Evolutionary conservation across 1,140 invertebrate genomes (phyloP), one percentile per base, ranked within the genome.

Genomic region (Solenopsis invicta): DNA sequence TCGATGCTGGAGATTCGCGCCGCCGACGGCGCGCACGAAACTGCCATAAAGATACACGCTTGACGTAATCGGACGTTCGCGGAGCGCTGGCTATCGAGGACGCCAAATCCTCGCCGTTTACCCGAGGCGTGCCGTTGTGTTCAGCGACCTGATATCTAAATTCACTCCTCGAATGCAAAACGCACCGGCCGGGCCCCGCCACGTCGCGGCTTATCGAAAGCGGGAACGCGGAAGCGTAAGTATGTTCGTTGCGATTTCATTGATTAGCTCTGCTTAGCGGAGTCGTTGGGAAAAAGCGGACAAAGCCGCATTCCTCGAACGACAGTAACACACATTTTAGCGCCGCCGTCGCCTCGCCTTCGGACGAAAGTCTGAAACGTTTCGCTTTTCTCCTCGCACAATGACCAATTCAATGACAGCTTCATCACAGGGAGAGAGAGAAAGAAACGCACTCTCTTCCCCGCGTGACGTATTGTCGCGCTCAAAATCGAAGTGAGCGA

Each of bases 201-300:
- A 10, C 9, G 6, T 29, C 59, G 24, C 41, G 41, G 18, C 18
- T 16, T 13, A 66, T 78, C 41, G 61, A 54, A 75, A 62, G 56
- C 37, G 18, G 52, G 69, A 84, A 87, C 29, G 86, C 64, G 81
- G 86, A 87, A 87, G n/a, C 13, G 52, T 69, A 85, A 52, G 48
- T 85, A 85, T 29, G 29, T 87, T 61, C 48, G 9, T 62, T 21
- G 41, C 59, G 48, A 37, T 85, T 87, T 77, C 69, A 59, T 84
- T 75, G 24, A 9, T 74, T 59, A 54, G 78, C 45, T 24, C 24
- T 48, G 29, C 48, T 50, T 41, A 50, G 64, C 29, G 18, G 18
- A 29, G 34, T n/a, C 5, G 67, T 4, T 8, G 24, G n/a, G 24
- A 76, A 87, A 87, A 67, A 75, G 77, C 64, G 50, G 41, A 81